Base-by-base conservation (phyloP, 2,113 vertebrate genomes). In the Macquaria australasica region DNA sequence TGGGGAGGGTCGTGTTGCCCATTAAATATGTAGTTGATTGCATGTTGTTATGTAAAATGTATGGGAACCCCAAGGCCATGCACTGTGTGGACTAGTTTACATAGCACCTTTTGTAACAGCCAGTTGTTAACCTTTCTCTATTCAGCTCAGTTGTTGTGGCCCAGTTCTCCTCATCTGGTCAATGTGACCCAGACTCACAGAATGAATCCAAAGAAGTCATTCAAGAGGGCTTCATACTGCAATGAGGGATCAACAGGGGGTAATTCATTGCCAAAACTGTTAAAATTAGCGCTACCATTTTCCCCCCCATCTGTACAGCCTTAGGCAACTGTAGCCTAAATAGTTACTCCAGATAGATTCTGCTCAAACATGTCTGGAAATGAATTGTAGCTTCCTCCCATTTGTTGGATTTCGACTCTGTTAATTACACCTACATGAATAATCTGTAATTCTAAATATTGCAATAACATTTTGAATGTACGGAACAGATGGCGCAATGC, bases 391-490 rank as follows among this genome's bases (percentile, higher is more conserved):
- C 85, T 91, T 88, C 84, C 71, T 90, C 91, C 91, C 93, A 90
- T 94, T 93, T 91, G 89, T 88, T 91, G 91, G 84, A 94, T 91
- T 93, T 92, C 58, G 68, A 92, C 82, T 89, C 37, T 86, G 92
- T 93, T 95, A 95, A 94, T 94, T 94, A 95, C 90, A 93, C 89
- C 85, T 92, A 90, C 92, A 92, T 92, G 91, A 96, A 93, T 91
- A 89, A 94, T 92, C 85, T 95, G 87, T 91, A 90, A 92, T 92
- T 93, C 90, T 94, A 94, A 94, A 94, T 94, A 94, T 93, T 94
- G 90, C 91, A 89, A 92, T 95, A 94, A 96, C 92, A 94, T 93
- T 94, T 92, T 91, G 94, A 95, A 95, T 93, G 83, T 92, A 91
- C 79, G 70, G 85, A 93, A 76, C 93, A 93, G 92, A 95, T 94